Conservation (phyloP, 2,888 invertebrate species). For the Caenorhabditis wallacei region DNA sequence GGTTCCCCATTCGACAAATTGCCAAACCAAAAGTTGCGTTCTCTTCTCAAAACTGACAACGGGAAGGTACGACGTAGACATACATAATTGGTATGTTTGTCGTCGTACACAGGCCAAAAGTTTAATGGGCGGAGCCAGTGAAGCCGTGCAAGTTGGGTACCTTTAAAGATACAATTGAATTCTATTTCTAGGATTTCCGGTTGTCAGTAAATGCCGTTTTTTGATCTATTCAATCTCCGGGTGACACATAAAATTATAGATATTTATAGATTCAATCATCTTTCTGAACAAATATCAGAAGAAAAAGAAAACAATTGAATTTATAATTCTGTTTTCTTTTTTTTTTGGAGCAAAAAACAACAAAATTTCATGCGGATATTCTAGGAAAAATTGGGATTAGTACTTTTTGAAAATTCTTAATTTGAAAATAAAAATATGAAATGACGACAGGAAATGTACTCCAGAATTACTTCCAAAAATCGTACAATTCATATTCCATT, state of each 20-base stretch:
- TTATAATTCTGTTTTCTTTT: background rate
- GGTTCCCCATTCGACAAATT: background rate
- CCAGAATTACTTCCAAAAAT: too few species aligned
- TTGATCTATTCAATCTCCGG: constrained; percentile 24
- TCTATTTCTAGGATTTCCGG: constrained; percentile 57
- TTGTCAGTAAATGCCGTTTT: constrained; percentile 24
- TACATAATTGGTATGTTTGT: constrained; percentile 52
- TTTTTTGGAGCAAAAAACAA: background rate
- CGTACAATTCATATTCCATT: too few species aligned
- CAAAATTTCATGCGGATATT: background rate
- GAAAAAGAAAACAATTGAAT: constrained; percentile 12
- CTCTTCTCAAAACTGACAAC: background rate
- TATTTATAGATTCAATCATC: constrained; percentile 23
- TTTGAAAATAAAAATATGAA: too few species aligned
- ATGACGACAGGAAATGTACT: too few species aligned
- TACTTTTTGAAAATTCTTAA: too few species aligned
- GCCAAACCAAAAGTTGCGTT: constrained; percentile 4
- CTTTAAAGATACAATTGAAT: constrained; percentile 49
- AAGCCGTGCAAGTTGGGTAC: constrained; percentile 33
- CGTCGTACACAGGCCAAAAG: constrained; percentile 52
- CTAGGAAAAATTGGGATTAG: too few species aligned
- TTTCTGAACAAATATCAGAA: background rate
- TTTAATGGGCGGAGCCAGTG: constrained; percentile 39
- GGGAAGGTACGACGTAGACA: constrained; percentile 32
- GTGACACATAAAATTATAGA: background rate